phyloP scores from a whole-genome alignment of 53 echinoderm and acorn worm species.

The Apostichopus leukothele region DNA sequence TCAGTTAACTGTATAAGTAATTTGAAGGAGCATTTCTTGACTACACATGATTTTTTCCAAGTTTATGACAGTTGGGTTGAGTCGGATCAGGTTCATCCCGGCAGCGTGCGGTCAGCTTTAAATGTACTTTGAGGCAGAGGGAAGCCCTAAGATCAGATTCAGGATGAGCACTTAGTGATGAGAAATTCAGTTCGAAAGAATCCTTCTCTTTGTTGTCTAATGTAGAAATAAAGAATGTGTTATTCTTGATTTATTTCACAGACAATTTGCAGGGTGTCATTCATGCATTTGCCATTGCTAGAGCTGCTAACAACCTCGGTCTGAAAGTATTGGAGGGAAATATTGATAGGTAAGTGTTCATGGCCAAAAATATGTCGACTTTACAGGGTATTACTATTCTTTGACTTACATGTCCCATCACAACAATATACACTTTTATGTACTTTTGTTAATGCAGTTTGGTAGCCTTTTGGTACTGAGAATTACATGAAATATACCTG shows the following conservation, averaged over 20 bases:
- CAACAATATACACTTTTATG: neutral
- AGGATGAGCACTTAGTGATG: neutral
- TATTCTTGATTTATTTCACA: constrained; percentile 14
- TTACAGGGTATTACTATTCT: too few species aligned
- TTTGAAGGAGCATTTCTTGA: too few species aligned
- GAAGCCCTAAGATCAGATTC: too few species aligned
- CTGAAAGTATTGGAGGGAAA: constrained; percentile 85
- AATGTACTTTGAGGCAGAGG: too few species aligned
- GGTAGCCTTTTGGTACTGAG: neutral
- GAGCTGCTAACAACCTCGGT: constrained; percentile 87
- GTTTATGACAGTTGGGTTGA: too few species aligned
- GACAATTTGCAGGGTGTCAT: constrained; percentile 86
- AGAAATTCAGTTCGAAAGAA: neutral
- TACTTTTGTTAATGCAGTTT: neutral
- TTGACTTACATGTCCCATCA: too few species aligned
- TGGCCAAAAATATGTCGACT: too few species aligned
- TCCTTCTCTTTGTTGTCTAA: neutral
- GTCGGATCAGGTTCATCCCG: too few species aligned
- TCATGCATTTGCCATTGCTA: constrained; percentile 83
- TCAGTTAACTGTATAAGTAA: too few species aligned
- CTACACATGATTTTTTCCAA: too few species aligned
- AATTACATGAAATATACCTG: neutral
- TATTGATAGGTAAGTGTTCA: constrained; percentile 75
- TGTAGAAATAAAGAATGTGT: neutral
- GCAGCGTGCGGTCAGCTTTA: too few species aligned